These are phyloP conservation scores for Lapara coniferarum DNA, from an alignment of 2,888 invertebrate genomes.

Conservation along the genomic window DNA sequence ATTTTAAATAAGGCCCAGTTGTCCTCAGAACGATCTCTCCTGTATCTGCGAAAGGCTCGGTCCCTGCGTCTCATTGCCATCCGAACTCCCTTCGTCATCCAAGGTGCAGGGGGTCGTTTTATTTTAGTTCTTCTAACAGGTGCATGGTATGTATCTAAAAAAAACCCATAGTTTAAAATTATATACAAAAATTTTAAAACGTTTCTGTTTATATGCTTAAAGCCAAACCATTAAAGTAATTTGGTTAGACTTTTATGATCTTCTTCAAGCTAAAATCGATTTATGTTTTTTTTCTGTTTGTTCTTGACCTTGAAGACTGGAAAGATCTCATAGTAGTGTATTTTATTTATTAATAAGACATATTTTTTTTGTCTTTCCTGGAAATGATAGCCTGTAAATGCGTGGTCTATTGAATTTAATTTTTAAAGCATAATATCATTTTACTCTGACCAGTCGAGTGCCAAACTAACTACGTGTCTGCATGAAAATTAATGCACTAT, in stretches of 20 bases:
- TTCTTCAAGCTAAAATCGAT: background rate
- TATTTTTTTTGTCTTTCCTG: background rate
- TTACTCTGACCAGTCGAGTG: constrained; percentile 60
- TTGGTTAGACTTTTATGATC: constrained; percentile 11
- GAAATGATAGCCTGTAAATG: background rate
- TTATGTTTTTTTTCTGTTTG: background rate
- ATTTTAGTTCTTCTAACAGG: too few species aligned
- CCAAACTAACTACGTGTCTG: constrained; percentile 51
- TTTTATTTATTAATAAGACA: background rate
- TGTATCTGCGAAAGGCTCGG: too few species aligned
- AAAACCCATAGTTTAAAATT: background rate
- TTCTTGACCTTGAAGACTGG: background rate
- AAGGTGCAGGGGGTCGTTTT: too few species aligned
- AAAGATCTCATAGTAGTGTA: too few species aligned
- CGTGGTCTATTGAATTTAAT: background rate
- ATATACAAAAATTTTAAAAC: constrained; percentile 12
- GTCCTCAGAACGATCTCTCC: too few species aligned
- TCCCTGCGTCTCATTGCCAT: too few species aligned
- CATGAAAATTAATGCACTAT: constrained; percentile 48
- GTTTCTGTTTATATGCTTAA: constrained; percentile 13
- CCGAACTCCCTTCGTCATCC: too few species aligned
- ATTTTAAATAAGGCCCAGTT: too few species aligned
- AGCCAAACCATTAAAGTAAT: constrained; percentile 1
- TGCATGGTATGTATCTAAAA: background rate
- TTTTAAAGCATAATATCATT: constrained; percentile 41